Evolutionary conservation across 2,113 vertebrate genomes (phyloP).

Genomic region (Triplophysa rosa): DNA sequence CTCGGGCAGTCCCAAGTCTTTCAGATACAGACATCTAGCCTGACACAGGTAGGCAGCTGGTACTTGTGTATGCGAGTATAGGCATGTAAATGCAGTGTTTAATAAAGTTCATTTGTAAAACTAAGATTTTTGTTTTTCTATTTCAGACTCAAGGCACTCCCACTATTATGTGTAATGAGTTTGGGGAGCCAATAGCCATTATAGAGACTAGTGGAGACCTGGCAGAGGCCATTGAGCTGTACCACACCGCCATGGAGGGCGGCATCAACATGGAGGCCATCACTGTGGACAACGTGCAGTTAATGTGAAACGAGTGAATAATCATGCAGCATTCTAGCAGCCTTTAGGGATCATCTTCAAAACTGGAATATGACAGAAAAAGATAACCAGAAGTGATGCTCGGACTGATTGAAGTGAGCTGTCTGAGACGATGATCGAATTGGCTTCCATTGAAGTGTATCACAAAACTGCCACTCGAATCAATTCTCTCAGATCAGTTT

Average conservation of each 20-base stretch:
- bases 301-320: slow-evolving; percentile 60
- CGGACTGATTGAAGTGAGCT: too few species aligned
- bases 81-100: background rate
- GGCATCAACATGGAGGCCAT: slow-evolving; percentile 71
- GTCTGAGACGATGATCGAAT: too few species aligned
- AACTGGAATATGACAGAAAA: background rate
- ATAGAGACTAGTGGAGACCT: slow-evolving; percentile 85
- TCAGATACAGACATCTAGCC: slow-evolving; percentile 73
- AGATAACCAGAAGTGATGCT: background rate
- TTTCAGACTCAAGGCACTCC: slow-evolving; percentile 64
- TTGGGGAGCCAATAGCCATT: slow-evolving; percentile 89
- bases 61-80: background rate
- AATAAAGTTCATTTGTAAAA: background rate
- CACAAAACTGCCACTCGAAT: too few species aligned
- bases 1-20: slow-evolving; percentile 70
- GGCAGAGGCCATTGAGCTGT: slow-evolving; percentile 81
- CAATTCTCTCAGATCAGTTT: too few species aligned
- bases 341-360: background rate
- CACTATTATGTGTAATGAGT: slow-evolving; percentile 87
- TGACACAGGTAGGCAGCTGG: slow-evolving; percentile 65
- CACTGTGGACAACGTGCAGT: slow-evolving; percentile 70
- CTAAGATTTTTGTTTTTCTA: background rate
- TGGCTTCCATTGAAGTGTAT: too few species aligned
- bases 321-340: background rate
- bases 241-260: slow-evolving; percentile 81